Evolutionary conservation across 1,140 invertebrate species (phyloP), one percentile per base, ranked within the genome.

Genomic region (Solenopsis fugax): DNA sequence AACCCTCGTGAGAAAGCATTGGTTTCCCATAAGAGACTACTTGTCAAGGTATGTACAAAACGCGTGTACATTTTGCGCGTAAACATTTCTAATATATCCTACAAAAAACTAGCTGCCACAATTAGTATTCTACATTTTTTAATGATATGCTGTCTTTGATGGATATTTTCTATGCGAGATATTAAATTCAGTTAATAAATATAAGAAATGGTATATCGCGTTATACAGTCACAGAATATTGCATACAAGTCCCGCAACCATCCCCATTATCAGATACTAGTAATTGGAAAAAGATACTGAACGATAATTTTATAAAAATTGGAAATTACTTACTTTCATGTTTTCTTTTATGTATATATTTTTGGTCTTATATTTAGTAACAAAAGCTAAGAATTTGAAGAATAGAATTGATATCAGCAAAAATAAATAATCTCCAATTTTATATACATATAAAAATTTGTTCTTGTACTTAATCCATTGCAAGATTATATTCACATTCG

Each of bases 201-300:
- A 87, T 78, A 50, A 24, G 18, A 77, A 56, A n/a, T 48, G 56
- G 16, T 54, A 80, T 73, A 60, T 77, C 21, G 73, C 45, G 88
- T 78, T 81, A 86, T 91, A 90, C 69, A 90, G 60, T 89, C 62
- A 56, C 62, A 56, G 56, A 78, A 86, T 90, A 90, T 90, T 89
- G 89, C 84, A 85, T 90, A 89, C 58, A 24, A 85, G 75, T 91
- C 89, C 89, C 89, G 37, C 87, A 91, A 90, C 89, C 89, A 89
- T 21, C 52, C 87, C 84, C 37, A 69, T 41, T 48, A 64, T 86
- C 72, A 13, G 9, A 34, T 69, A 67, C 13, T 34, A 80, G 4
- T 67, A 80, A 81, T 24, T 69, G 2, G 6, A 41, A 75, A 76
- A 24, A 54, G 13, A 80, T 37, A 65, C 10, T 29, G 56, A 48